Base-by-base conservation (phyloP, 2,113 vertebrate genomes). In the Apus apus region DNA sequence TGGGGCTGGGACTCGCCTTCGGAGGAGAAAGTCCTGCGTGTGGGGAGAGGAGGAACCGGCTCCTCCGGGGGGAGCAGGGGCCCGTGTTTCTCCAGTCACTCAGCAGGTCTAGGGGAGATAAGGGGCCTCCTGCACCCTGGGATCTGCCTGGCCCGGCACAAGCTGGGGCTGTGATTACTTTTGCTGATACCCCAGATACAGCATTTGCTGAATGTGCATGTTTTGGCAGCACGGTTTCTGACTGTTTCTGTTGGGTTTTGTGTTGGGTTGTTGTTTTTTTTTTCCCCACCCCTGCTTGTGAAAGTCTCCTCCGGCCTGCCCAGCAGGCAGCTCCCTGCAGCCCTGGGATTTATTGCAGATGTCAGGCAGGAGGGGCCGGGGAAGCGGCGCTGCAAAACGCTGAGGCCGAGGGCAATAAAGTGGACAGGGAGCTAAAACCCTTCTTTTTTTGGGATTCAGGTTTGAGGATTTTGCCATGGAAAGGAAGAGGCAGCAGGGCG, bases 121-220 rank as follows among this genome's bases (percentile, higher is more conserved):
- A 86, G 86, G 72, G 84, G 86, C 93, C 84, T 83, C 93, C 89
- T 32, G 75, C 84, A 80, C 94, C 79, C 93, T 85, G 91, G 94
- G 91, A 53, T 66, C 66, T 60, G 72, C 29, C 57, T 48, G 32
- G 86, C 62, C 77, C 27, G 2, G 61, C 56, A 38, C 61, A 60
- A 14, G 19, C 79, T 1, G 5, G 46, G 68, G 36, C 87, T 56
- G 64, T 22, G 74, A 53, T 76, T 83, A 36, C 25, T 48, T 26
- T 50, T 46, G 83, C 92, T 94, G 93, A 93, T 90, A 92, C 67
- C 89, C 89, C 87, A 77, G 54, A 54, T 21, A 58, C 15, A 43
- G 60, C 18, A 1, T 81, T 27, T 95, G 95, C 92, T 96, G 94
- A 92, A 10, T 43, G 79, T 30, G 95, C 94, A 90, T n/a, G 43